Evolutionary conservation across 2,888 invertebrate species (phyloP).

Genomic region (Silvanus unidentatus): DNA sequence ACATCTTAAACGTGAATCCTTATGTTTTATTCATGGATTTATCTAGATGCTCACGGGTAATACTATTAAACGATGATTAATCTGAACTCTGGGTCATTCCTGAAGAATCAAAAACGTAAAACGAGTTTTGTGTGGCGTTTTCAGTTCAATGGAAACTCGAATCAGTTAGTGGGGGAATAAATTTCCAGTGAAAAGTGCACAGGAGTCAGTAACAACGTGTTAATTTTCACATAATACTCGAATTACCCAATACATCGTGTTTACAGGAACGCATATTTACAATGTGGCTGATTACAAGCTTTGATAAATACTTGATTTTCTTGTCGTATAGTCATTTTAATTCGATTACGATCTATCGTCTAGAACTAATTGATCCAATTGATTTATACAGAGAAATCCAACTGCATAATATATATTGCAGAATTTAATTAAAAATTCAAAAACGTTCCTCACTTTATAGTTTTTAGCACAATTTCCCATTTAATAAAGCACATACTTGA

Average conservation of each 20-base stretch:
- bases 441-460: too few species aligned
- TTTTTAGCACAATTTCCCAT: not conserved
- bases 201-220: conserved; percentile 8
- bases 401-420: too few species aligned
- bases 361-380: conserved; percentile 27
- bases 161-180: too few species aligned
- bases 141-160: too few species aligned
- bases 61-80: conserved; percentile 3
- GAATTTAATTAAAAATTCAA: too few species aligned
- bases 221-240: conserved; percentile 12
- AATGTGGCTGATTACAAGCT: conserved; percentile 18
- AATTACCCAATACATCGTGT: conserved; percentile 17
- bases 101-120: not conserved
- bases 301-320: conserved; percentile 23
- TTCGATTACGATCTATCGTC: conserved; percentile 27
- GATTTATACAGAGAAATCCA: conserved; percentile 14
- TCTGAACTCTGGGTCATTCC: conserved; percentile 2
- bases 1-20: conserved; percentile 1
- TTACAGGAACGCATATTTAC: conserved; percentile 15
- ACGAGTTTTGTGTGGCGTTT: too few species aligned
- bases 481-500: not conserved
- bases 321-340: conserved; percentile 23
- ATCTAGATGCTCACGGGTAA: conserved; percentile 2
- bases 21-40: conserved; percentile 2
- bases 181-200: too few species aligned